These are phyloP conservation scores for Catharus bicknelli DNA, from an alignment of 2,113 vertebrate species.

Conservation along the genomic window DNA sequence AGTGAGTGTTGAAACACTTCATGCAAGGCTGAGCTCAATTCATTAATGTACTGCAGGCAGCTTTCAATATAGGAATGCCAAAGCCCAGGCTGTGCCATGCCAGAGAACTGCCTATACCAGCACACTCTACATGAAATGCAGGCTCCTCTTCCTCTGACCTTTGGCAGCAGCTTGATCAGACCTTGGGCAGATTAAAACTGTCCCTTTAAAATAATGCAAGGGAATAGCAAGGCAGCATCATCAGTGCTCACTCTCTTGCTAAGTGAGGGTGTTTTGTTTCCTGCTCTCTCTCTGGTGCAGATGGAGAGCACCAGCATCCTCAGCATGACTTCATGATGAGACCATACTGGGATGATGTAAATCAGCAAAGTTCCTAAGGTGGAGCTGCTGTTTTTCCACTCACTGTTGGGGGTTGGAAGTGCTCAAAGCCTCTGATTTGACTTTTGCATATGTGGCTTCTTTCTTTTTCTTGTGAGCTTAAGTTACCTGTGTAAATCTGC, in stretches of 20 bases:
- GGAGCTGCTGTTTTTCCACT: not conserved
- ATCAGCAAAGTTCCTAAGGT: not conserved
- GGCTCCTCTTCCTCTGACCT: not conserved
- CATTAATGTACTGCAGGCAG: not conserved
- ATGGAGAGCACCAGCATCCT: not conserved
- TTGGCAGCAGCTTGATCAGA: not conserved
- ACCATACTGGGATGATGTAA: accelerated
- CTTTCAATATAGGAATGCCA: not conserved
- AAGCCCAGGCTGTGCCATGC: not conserved
- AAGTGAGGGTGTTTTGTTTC: not conserved
- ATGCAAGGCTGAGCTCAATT: not conserved
- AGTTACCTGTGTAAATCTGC: no score
- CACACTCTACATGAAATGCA: not conserved
- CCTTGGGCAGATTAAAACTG: not conserved
- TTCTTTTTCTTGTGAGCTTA: not conserved
- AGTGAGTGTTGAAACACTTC: not conserved
- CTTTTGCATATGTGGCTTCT: accelerated
- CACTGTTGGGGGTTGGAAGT: accelerated
- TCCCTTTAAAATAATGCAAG: not conserved
- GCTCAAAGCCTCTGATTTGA: not conserved
- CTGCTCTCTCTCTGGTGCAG: accelerated
- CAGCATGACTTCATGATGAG: accelerated
- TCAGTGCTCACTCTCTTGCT: accelerated
- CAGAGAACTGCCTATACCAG: not conserved
- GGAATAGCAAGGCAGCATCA: accelerated